Base-by-base conservation (phyloP, 2,113 vertebrate genomes). In the Hepsetus odoe region DNA sequence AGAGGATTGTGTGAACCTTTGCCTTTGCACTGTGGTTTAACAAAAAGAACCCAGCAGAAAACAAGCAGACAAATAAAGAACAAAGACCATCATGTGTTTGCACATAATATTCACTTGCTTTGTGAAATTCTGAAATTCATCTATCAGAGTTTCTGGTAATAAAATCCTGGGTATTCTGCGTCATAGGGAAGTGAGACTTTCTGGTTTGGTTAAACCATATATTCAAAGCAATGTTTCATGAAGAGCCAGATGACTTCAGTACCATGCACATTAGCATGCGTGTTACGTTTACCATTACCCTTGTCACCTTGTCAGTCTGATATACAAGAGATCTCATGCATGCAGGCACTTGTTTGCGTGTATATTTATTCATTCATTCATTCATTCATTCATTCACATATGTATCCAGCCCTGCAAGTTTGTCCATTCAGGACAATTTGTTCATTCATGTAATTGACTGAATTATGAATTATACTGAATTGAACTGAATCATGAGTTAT, bases 141-240 rank as follows among this genome's bases (percentile, higher is more conserved):
- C 22, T 65, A 38, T 35, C 30, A 33, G 18, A 62, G 59, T 62
- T 7, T 62, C 24, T 44, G 22, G 49, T 18, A 69, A 24, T 49
- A 69, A 28, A 40, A 69, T 30, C 16, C 6, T 18, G 4, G 13
- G 38, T 20, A n/a, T n/a, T n/a, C n/a, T 28, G 24, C 14, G 38
- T 32, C n/a, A 72, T 16, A 33, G 32, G 46, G 77, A 73, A 79
- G 49, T 73, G 64, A 64, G 22, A 40, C 26, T 69, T 66, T 73
- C 46, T 58, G 26, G 20, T 32, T 18, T 14, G 14, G 24, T 30
- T 26, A 24, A 67, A 65, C 56, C 20, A 44, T 77, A 51, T 35
- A 70, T 77, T 61, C 76, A 77, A 78, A 78, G 62, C 67, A 55
- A 55, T 65, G 44, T 72, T 42, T 79, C 28, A 56, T 32, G 7